These are phyloP conservation scores for Hippolais icterina DNA, from an alignment of 2,113 vertebrate genomes.

Conservation along the genomic window DNA sequence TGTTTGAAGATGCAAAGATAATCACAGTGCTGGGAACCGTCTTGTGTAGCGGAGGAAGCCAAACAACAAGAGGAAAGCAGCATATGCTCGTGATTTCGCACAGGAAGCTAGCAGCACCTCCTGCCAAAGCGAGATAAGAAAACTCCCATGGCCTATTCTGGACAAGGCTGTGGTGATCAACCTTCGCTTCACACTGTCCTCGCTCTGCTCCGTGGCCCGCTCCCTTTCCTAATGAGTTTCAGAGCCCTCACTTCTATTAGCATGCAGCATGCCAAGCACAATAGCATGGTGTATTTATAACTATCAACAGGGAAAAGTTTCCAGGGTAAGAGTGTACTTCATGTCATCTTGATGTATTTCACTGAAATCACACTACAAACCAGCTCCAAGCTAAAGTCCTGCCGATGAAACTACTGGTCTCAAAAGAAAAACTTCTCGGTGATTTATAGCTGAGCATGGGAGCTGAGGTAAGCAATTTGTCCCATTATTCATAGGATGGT, in stretches of 20 bases:
- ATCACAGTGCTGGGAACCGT: constrained; percentile 98
- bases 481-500: background rate
- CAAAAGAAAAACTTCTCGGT: background rate
- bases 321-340: constrained; percentile 71
- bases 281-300: constrained; percentile 79
- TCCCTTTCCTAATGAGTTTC: constrained; percentile 79
- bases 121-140: constrained; percentile 98
- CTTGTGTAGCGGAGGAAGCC: constrained; percentile 95
- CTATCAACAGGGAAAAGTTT: constrained; percentile 59
- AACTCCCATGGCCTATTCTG: constrained; percentile 95
- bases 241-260: constrained; percentile 68
- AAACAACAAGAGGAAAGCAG: constrained; percentile 99
- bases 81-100: constrained; percentile 96
- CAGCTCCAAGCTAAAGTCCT: constrained; percentile 70
- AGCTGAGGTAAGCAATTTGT: background rate
- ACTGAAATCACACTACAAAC: constrained; percentile 37
- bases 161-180: constrained; percentile 87
- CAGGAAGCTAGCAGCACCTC: constrained; percentile 97
- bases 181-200: constrained; percentile 79
- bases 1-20: constrained; percentile 99
- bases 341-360: constrained; percentile 70
- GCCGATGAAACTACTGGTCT: constrained; percentile 57
- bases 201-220: constrained; percentile 36
- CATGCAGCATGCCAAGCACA: constrained; percentile 74
- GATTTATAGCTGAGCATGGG: background rate